Conservation (phyloP, 2,113 vertebrate genomes). For the Muscicapa adusta region DNA sequence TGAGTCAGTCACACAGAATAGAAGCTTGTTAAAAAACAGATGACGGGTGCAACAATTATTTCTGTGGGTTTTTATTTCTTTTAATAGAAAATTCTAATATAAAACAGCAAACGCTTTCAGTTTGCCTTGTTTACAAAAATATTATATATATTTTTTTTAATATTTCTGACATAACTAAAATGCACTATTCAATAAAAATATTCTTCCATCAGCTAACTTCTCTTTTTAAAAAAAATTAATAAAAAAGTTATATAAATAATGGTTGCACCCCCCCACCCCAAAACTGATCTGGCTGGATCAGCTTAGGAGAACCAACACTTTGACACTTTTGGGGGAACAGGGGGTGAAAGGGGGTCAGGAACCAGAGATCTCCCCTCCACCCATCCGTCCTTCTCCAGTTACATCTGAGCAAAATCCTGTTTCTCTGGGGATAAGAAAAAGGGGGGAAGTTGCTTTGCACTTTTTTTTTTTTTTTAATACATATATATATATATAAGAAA, state of each 20-base stretch:
- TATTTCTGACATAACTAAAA: constrained; percentile 72
- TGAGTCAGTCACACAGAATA: constrained; percentile 52
- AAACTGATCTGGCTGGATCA: constrained; percentile 46
- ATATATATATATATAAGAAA: background rate
- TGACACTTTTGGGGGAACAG: background rate
- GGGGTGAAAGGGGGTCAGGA: background rate
- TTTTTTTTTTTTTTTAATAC: background rate
- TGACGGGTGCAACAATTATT: constrained; percentile 63
- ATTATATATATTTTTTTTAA: constrained; percentile 62
- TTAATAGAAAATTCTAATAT: constrained; percentile 67
- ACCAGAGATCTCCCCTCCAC: background rate
- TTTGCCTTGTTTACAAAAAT: constrained; percentile 71
- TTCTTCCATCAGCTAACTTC: constrained; percentile 55
- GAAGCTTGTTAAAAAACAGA: constrained; percentile 64
- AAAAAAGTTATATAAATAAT: constrained; percentile 65
- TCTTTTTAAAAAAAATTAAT: constrained; percentile 49
- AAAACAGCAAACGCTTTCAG: constrained; percentile 65
- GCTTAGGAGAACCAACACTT: constrained; percentile 42
- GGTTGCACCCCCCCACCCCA: background rate
- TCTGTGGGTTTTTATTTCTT: constrained; percentile 57
- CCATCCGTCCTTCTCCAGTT: constrained; percentile 25
- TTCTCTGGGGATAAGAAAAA: background rate
- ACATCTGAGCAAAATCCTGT: background rate
- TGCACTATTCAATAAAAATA: constrained; percentile 64
- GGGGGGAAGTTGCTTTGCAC: constrained; percentile 8